Conservation (phyloP, 2,888 invertebrate species). For the Polyploca ridens region DNA sequence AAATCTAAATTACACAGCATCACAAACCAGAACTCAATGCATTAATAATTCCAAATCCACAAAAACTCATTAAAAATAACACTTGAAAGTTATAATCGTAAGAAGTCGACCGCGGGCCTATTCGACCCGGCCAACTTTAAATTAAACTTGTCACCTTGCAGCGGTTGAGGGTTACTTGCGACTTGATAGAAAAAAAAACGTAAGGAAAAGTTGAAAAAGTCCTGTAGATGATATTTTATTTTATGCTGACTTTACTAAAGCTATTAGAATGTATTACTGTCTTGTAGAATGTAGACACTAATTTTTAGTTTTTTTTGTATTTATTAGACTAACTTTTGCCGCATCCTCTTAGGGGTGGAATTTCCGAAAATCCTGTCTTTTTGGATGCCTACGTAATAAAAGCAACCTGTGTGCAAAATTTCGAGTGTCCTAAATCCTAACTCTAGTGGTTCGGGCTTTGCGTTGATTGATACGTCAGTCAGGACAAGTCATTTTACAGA, state of each 20-base stretch:
- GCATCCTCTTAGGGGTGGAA: too few species aligned
- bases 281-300: background rate
- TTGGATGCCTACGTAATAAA: too few species aligned
- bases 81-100: conserved; percentile 76
- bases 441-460: too few species aligned
- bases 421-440: too few species aligned
- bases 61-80: conserved; percentile 80
- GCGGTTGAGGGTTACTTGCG: conserved; percentile 42
- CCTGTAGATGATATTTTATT: background rate
- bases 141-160: conserved; percentile 76
- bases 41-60: conserved; percentile 66
- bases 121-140: conserved; percentile 70
- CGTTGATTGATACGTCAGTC: too few species aligned
- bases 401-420: too few species aligned
- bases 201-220: background rate
- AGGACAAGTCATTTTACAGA: too few species aligned
- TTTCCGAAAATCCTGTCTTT: too few species aligned
- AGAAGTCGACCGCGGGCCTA: conserved; percentile 57
- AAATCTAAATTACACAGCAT: conserved; percentile 42
- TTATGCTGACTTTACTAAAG: background rate
- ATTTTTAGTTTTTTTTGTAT: too few species aligned
- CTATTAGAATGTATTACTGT: background rate
- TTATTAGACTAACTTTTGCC: too few species aligned
- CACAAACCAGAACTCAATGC: conserved; percentile 52
- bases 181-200: conserved; percentile 27